A percentile compares a stretch with the other conserved stretches of the same genome.
Conservation (phyloP, 2,888 invertebrate genomes). For the Drosophila stalkeri region DNA sequence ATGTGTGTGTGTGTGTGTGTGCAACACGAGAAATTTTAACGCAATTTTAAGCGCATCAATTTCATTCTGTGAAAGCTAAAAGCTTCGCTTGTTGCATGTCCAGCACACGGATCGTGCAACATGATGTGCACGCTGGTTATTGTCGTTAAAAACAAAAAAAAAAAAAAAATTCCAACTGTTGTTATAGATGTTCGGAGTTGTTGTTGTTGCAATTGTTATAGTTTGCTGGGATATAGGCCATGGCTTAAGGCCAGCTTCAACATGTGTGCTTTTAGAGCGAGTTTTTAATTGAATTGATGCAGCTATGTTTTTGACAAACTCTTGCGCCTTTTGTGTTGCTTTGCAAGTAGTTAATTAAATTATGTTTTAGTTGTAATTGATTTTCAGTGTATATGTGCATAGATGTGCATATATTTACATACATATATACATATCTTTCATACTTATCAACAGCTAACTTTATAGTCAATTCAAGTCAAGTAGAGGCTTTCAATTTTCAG, state of each 20-base stretch:
- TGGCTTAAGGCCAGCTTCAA: slow-evolving; percentile 16
- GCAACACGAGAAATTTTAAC: slow-evolving; percentile 66
- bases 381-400: not conserved
- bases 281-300: slow-evolving; percentile 11
- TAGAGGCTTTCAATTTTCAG: too few relatives aligned
- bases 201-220: slow-evolving; percentile 1
- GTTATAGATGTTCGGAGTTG: not conserved
- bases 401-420: not conserved
- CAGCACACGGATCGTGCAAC: slow-evolving; percentile 54
- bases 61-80: slow-evolving; percentile 72
- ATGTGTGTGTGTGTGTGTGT: slow-evolving; percentile 13
- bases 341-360: not conserved
- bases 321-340: not conserved
- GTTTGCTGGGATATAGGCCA: slow-evolving; percentile 17
- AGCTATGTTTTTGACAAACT: not conserved
- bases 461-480: too few relatives aligned
- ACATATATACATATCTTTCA: not conserved
- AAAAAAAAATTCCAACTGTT: slow-evolving; percentile 17
- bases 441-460: not conserved
- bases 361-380: not conserved
- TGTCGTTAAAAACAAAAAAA: slow-evolving; percentile 34
- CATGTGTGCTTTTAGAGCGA: slow-evolving; percentile 2
- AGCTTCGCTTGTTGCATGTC: slow-evolving; percentile 73
- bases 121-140: slow-evolving; percentile 56
- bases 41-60: slow-evolving; percentile 81